Base-by-base conservation (phyloP, 2,797 vertebrate species). In the Calcarius lapponicus region DNA sequence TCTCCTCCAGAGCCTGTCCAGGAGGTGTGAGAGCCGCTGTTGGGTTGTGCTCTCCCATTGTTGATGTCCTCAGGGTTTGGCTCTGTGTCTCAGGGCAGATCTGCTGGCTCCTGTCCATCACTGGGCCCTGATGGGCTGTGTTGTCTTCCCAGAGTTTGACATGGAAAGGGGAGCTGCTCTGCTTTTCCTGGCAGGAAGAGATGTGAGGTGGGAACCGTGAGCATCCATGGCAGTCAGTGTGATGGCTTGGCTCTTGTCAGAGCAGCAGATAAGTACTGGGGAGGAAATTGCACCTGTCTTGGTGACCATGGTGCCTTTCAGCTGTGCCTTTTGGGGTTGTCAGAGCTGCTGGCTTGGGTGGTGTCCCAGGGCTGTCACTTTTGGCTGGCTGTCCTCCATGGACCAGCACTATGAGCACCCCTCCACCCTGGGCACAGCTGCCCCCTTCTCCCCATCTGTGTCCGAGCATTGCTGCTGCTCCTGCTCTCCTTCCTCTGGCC, bases 361-460 rank as follows among this genome's bases (percentile, higher is more conserved):
- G 36, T n/a, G 32, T 54, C 32, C 48, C 29, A 38, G 16, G 42
- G 24, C 58, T 25, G 32, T 64, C 47, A 9, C 3, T 73, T 84
- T 53, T 12, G 53, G 22, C 25, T 87, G 79, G 21, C 28, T 22
- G 5, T 60, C 45, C 40, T 75, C 36, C 7, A 10, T 0, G 1
- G 20, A 31, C 11, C 51, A 38, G 65, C 11, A 15, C 25, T 2
- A 4, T 3, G 7, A 76, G 47, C 54, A n/a, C 28, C 51, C 32
- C 42, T 76, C n/a, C 36, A 60, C 15, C 64, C 36, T 0, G 0
- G 45, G 50, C 10, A 19, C 3, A 78, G 43, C 65, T 70, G 47
- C 42, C 18, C 14, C 22, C 38, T 72, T 60, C 21, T 70, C 31
- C 29, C 19, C 0, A 0, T 36, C 67, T 17, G 4, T 53, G 11